Conservation (phyloP, 2,113 vertebrate species). For the Triplophysa rosa region DNA sequence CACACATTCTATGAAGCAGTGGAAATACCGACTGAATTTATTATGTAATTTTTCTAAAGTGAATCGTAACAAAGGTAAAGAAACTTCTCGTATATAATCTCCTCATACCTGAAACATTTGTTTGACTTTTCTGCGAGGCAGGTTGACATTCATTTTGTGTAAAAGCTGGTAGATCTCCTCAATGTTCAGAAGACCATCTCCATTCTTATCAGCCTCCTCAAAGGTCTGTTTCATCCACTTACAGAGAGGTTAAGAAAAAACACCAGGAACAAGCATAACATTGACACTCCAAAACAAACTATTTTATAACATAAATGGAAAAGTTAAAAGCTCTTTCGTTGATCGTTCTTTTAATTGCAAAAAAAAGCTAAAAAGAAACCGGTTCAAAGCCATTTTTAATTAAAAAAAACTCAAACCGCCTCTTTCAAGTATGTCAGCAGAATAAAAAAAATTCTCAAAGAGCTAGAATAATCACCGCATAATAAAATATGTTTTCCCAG, state of each 20-base stretch:
- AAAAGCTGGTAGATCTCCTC: slow-evolving; percentile 96
- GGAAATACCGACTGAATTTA: background rate
- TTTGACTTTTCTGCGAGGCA: slow-evolving; percentile 94
- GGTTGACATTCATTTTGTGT: slow-evolving; percentile 95
- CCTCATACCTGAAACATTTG: slow-evolving; percentile 96
- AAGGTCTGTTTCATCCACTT: slow-evolving; percentile 98
- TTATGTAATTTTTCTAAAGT: background rate
- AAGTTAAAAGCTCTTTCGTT: too few species aligned
- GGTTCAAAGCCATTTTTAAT: too few species aligned
- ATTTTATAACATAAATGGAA: too few species aligned
- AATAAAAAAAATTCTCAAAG: too few species aligned
- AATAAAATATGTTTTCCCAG: too few species aligned
- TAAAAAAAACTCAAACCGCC: too few species aligned
- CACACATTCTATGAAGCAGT: slow-evolving; percentile 6
- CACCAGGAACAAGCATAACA: background rate
- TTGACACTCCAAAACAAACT: too few species aligned
- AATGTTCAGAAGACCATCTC: slow-evolving; percentile 92
- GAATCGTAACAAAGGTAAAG: background rate
- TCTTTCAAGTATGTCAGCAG: too few species aligned
- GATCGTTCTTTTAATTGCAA: too few species aligned
- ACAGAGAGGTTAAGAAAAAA: slow-evolving; percentile 76
- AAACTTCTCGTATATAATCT: too few species aligned
- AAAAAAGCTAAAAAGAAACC: too few species aligned
- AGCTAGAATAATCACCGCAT: too few species aligned
- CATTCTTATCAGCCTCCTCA: slow-evolving; percentile 95